Conservation (phyloP, 2,113 vertebrate genomes). For the Jacana jacana region DNA sequence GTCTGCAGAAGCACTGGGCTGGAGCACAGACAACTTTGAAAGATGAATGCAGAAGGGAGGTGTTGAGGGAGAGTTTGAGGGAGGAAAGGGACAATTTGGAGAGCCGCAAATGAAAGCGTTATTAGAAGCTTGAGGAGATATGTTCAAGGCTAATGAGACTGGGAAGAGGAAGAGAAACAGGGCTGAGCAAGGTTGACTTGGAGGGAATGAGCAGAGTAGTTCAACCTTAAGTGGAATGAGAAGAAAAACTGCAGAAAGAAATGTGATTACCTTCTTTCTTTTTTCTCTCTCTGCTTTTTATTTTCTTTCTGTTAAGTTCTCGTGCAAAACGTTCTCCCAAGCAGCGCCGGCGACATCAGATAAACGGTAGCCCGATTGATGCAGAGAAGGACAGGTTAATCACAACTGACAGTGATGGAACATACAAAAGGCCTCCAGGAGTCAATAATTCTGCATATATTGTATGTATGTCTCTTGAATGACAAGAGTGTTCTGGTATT, state of each 20-base stretch:
- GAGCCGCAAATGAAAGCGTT: neutral
- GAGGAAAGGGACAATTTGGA: neutral
- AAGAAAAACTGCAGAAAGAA: neutral
- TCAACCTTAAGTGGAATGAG: neutral
- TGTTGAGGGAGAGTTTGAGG: neutral
- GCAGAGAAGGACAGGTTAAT: conserved; percentile 93
- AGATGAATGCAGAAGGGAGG: neutral
- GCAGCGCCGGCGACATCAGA: conserved; percentile 86
- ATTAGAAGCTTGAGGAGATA: neutral
- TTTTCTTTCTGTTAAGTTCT: conserved; percentile 66
- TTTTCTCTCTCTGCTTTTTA: neutral
- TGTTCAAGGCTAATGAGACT: neutral
- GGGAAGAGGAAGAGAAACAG: neutral
- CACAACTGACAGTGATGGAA: conserved; percentile 90
- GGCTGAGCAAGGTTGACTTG: neutral
- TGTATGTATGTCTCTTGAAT: conserved; percentile 74
- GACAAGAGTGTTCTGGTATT: neutral
- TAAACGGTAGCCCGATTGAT: conserved; percentile 84
- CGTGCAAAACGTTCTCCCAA: conserved; percentile 92
- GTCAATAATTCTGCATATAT: conserved; percentile 96
- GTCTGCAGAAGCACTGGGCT: neutral
- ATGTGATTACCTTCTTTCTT: neutral
- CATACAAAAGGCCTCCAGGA: conserved; percentile 91
- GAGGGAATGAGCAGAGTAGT: neutral
- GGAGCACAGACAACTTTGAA: neutral